These are phyloP conservation scores for Chamaetylas fuelleborni DNA, from an alignment of 2,113 vertebrate genomes.

Conservation along the genomic window DNA sequence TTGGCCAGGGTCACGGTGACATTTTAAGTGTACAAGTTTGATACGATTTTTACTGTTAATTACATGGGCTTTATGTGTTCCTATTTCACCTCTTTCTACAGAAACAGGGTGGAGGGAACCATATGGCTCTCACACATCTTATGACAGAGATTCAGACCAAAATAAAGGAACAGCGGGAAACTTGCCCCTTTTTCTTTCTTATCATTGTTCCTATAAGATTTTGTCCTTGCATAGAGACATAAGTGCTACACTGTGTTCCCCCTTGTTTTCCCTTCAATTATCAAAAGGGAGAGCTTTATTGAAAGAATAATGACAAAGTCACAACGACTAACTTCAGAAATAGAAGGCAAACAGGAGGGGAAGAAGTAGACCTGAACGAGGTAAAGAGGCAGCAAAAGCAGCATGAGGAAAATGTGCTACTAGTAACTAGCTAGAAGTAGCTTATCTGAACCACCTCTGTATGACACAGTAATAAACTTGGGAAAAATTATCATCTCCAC, in stretches of 20 bases:
- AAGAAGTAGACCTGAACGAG: background rate
- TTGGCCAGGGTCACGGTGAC: background rate
- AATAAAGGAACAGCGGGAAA: background rate
- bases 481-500: background rate
- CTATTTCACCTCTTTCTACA: background rate
- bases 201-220: background rate
- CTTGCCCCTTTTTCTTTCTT: accelerated
- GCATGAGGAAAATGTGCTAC: background rate
- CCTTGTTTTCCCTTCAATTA: background rate
- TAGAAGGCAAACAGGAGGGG: background rate
- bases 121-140: background rate
- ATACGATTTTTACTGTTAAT: background rate
- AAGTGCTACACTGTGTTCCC: background rate
- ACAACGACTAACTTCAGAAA: background rate
- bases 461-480: background rate
- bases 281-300: background rate
- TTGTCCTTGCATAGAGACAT: background rate
- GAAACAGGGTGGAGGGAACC: background rate
- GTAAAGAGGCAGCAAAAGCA: background rate
- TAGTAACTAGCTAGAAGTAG: background rate
- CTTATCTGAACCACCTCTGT: background rate
- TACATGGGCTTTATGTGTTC: background rate
- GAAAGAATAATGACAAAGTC: background rate
- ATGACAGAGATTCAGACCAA: background rate
- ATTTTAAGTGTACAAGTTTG: background rate